phyloP scores from a whole-genome alignment of 2,888 invertebrate species.

The Abscondita cerata region DNA sequence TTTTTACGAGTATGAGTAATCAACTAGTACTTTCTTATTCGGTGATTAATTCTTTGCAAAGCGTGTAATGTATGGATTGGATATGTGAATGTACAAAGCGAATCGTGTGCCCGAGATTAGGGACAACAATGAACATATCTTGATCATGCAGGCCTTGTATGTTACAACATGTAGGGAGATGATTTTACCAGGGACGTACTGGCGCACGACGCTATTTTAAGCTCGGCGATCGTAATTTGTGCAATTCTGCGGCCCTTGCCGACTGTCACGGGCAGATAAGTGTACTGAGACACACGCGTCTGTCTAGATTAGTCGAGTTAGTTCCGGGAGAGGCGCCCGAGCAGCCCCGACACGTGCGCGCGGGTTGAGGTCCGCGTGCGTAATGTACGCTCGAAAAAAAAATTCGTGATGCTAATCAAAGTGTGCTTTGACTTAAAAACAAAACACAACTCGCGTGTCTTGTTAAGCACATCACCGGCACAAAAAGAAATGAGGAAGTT shows the following conservation, averaged over 20 bases:
- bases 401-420: background rate
- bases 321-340: constrained; percentile 40
- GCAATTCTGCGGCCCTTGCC: constrained; percentile 33
- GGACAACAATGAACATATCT: constrained; percentile 54
- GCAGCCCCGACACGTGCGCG: constrained; percentile 29
- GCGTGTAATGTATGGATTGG: constrained; percentile 33
- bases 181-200: constrained; percentile 30
- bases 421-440: constrained; percentile 4
- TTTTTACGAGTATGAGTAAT: background rate
- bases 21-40: constrained; percentile 10
- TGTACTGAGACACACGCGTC: constrained; percentile 42
- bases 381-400: constrained; percentile 7
- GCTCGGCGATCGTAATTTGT: background rate
- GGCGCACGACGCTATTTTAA: background rate
- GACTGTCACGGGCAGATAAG: constrained; percentile 45
- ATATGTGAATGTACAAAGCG: constrained; percentile 29
- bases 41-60: constrained; percentile 20
- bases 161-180: constrained; percentile 46
- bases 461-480: constrained; percentile 22
- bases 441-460: constrained; percentile 19
- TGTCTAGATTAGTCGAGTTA: constrained; percentile 44
- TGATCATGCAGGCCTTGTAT: constrained; percentile 44
- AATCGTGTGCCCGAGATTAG: constrained; percentile 55
- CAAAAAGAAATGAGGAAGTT: constrained; percentile 27
- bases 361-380: constrained; percentile 19